phyloP scores from a whole-genome alignment of 2,113 vertebrate genomes.

The Sciurus niger region DNA sequence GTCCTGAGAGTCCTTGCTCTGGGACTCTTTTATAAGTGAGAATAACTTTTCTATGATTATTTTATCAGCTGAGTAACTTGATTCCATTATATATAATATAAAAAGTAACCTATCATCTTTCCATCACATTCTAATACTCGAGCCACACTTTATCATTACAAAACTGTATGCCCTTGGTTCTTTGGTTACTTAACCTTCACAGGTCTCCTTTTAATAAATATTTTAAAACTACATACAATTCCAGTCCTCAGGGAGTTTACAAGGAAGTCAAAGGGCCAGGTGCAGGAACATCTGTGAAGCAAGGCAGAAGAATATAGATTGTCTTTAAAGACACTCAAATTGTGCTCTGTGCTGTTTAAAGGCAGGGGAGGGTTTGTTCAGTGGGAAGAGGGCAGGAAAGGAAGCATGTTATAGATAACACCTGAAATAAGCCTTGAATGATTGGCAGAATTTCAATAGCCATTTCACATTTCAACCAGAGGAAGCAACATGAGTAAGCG shows the following conservation, averaged over 20 bases:
- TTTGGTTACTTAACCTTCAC: not conserved
- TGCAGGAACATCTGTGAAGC: not conserved
- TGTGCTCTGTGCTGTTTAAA: not conserved
- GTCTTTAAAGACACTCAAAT: not conserved
- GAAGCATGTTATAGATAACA: not conserved
- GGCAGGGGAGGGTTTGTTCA: not conserved
- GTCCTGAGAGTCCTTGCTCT: not conserved
- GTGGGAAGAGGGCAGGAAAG: not conserved
- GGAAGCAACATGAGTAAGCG: not conserved
- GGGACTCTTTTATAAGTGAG: not conserved
- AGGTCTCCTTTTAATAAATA: constrained; percentile 18
- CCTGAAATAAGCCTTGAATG: not conserved
- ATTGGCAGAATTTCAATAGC: not conserved
- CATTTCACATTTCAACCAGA: not conserved
- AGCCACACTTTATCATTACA: not conserved
- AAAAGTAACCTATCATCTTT: not conserved
- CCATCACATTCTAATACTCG: not conserved
- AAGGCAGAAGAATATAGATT: not conserved
- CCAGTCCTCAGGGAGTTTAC: not conserved
- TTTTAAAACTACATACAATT: constrained; percentile 23
- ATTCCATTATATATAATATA: not conserved
- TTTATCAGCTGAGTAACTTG: constrained; percentile 16
- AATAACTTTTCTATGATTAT: constrained; percentile 39
- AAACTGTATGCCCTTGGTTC: not conserved
- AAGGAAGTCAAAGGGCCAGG: not conserved